Evolutionary conservation across 2,888 invertebrate genomes (phyloP), one percentile per base, ranked within the genome.

Genomic region (Melieria crassipennis): DNA sequence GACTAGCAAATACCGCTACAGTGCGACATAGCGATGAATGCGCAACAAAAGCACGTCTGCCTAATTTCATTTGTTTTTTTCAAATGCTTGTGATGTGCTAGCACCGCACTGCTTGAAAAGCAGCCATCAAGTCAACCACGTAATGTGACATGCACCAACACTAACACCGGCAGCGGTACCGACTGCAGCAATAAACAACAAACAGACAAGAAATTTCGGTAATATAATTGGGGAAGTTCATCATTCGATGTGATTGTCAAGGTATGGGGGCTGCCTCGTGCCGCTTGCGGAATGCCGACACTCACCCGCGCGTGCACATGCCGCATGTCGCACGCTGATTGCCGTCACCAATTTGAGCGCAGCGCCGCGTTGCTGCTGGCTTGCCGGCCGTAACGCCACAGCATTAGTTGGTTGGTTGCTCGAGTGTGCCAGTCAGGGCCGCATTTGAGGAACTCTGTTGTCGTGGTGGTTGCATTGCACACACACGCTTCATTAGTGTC

Each of bases 181-280:
- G 30, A 30, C 30, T 30, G 30, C 30, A 30, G 30, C 30, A 30
- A 30, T 30, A 30, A 30, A 30, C 30, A 30, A 30, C 30, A 30
- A 58, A 50, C 48, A 11, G 55, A 46, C 55, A 65, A 42, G 30
- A 16, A 57, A 58, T 48, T 69, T 65, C 16, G 60, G 11, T 55
- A 65, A 70, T 61, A 65, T 70, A 66, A 62, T 62, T 70, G 62
- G 62, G 30, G 55, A 60, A 61, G 58, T 65, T 65, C 56, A 7
- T 52, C 58, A 70, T 47, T 45, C 47, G 65, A 70, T 70, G 30
- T 30, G 61, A 66, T 63, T 65, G 56, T 52, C 52, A 52, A 52
- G 5, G 11, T 45, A 42, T 61, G 11, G 58, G n/a, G 58, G 13
- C 30, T 47, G 43, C 47, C 64, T 11, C 16, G 10, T 5, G 16